These are phyloP conservation scores for Setipinna tenuifilis DNA, from an alignment of 2,797 vertebrate species.

Conservation along the genomic window DNA sequence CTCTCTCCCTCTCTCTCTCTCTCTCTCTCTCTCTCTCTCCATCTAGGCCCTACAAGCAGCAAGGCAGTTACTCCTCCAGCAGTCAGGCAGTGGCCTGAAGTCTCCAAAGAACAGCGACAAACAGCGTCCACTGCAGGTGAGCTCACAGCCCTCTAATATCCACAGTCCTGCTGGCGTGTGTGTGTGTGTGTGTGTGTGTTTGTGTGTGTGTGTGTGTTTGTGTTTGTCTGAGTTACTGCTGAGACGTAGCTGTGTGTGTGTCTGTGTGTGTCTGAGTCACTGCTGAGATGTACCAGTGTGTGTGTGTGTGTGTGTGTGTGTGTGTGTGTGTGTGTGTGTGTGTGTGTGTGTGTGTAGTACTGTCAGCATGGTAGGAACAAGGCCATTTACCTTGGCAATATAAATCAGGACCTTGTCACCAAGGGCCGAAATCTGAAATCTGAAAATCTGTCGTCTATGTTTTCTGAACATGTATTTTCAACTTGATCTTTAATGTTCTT, in stretches of 20 bases:
- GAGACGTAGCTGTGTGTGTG: background rate
- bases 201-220: no score
- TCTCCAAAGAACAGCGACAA: conserved; percentile 99
- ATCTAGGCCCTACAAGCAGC: conserved; percentile 95
- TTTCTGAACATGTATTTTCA: background rate
- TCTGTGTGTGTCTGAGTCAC: no score
- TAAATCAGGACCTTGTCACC: conserved; percentile 70
- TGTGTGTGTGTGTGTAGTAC: no score
- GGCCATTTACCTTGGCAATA: conserved; percentile 78
- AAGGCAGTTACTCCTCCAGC: conserved; percentile 97
- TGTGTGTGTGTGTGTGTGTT: conserved; percentile 33
- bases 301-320: no score
- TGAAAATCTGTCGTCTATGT: conserved; percentile 51
- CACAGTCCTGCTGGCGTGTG: conserved; percentile 79
- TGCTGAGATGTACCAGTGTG: no score
- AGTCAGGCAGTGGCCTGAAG: conserved; percentile 98
- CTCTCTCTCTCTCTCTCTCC: conserved; percentile 45
- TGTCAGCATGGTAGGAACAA: conserved; percentile 26
- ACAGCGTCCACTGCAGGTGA: conserved; percentile 98
- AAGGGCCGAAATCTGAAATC: conserved; percentile 70
- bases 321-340: no score
- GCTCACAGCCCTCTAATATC: conserved; percentile 77
- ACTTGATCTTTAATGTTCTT: no score
- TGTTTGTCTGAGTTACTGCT: background rate
- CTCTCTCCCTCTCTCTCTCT: conserved; percentile 54